Evolutionary conservation across 1,140 invertebrate genomes (phyloP), one percentile per base, ranked within the genome.

Genomic region (Pseudomyrmex sp.): DNA sequence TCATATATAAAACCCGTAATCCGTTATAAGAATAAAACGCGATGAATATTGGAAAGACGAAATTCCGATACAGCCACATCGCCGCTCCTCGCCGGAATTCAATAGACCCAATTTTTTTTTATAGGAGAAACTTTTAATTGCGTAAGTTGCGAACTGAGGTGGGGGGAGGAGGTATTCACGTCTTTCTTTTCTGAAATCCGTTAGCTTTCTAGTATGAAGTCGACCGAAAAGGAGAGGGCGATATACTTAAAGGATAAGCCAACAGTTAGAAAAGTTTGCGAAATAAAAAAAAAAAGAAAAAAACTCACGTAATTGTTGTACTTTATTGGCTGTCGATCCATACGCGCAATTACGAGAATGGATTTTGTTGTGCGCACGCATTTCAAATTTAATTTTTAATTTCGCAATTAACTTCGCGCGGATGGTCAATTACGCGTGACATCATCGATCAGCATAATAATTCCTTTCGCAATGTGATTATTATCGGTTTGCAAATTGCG

Each of bases 61-160:
- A 69, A 69, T n/a, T 44, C 2, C 13, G 5, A 56, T 46, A 15
- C n/a, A 68, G 46, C 13, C 20, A 20, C 26, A 15, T 48, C 8
- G 26, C 52, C 35, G 8, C n/a, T 35, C 12, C 18, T 58, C 20
- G 65, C 5, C 35, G 35, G 35, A 5, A 35, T 35, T 35, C 4
- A 35, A 35, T 35, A 35, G 15, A 69, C 18, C 44, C 44, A 58
- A 79, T 79, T 48, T 79, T 79, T 18, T 69, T 68, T 79, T 10
- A 48, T 35, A 44, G 65, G 2, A 69, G 15, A 79, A 79, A 79
- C 76, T 69, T 79, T 15, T 79, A 79, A 79, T 79, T 70, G 65
- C 52, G 44, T 18, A 70, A 79, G 76, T 79, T 79, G 35, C 44
- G 9, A 44, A 44, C 15, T n/a, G 20, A 15, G 35, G 5, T 12